Conservation (phyloP, 2,888 invertebrate species). For the Lycia hirtaria region DNA sequence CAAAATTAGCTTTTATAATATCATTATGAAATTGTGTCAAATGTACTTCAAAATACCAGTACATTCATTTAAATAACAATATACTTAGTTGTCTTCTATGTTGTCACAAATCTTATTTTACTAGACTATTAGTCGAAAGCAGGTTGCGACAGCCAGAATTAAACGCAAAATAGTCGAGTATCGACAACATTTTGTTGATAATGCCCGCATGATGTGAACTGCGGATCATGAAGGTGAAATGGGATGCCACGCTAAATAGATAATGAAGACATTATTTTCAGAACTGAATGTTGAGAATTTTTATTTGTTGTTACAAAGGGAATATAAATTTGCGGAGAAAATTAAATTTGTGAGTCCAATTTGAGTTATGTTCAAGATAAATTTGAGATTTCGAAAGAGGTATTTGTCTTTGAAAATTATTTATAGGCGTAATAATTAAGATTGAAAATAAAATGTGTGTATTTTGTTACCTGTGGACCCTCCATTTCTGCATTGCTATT, state of each 20-base stretch:
- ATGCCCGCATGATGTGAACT: conserved; percentile 57
- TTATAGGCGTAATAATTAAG: too few species aligned
- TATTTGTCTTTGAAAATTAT: too few species aligned
- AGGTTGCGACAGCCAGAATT: conserved; percentile 29
- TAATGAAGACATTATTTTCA: conserved; percentile 36
- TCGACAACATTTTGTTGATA: conserved; percentile 47
- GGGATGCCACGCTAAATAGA: conserved; percentile 48
- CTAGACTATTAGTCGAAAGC: conserved; percentile 10
- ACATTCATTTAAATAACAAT: too few species aligned
- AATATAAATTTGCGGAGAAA: not conserved
- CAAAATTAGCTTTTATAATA: too few species aligned
- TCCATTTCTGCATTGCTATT: conserved; percentile 93
- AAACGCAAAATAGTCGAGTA: conserved; percentile 27
- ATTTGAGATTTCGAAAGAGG: too few species aligned
- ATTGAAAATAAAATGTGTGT: too few species aligned
- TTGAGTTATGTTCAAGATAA: too few species aligned
- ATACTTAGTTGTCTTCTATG: too few species aligned
- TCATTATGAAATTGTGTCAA: too few species aligned
- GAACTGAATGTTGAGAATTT: conserved; percentile 26
- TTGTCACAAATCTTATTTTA: too few species aligned
- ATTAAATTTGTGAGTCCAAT: not conserved
- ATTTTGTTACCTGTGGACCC: conserved; percentile 86
- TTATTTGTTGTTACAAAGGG: not conserved
- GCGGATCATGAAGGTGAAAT: conserved; percentile 57
- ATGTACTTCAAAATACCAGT: too few species aligned